phyloP scores from a whole-genome alignment of 1,140 invertebrate species.

The Cydia strobilella region DNA sequence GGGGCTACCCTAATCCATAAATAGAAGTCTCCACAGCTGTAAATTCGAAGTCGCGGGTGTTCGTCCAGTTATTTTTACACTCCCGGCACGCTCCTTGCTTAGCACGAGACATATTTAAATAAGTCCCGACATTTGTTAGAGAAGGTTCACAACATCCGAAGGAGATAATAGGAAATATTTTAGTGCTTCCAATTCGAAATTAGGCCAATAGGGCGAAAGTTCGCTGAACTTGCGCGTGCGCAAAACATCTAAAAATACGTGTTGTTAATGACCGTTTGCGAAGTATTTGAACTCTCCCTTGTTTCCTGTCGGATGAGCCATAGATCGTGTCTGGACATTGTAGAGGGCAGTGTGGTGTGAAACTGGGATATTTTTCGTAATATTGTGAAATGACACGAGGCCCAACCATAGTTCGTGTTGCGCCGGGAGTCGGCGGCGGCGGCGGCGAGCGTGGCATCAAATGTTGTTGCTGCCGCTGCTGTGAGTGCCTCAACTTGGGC shows the following conservation, averaged over 20 bases:
- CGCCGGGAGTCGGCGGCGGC: conserved; percentile 54
- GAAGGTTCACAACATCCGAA: conserved; percentile 41
- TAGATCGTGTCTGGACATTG: conserved; percentile 24
- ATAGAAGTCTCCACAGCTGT: conserved; percentile 16
- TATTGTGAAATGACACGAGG: conserved; percentile 63
- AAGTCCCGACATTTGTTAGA: conserved; percentile 40
- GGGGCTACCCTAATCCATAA: conserved; percentile 14
- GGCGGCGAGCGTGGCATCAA: conserved; percentile 79
- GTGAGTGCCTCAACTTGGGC: conserved; percentile 88
- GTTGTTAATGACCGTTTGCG: conserved; percentile 64
- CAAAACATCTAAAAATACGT: conserved; percentile 72
- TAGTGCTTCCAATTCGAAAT: conserved; percentile 17
- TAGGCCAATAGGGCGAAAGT: conserved; percentile 47
- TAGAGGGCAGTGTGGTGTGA: conserved; percentile 14
- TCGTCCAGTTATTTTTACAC: conserved; percentile 61
- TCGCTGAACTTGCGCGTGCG: conserved; percentile 61
- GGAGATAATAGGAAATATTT: neutral
- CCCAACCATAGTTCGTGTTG: conserved; percentile 69
- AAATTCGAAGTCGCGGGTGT: conserved; percentile 44
- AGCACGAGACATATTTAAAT: conserved; percentile 55
- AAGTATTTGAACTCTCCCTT: conserved; percentile 55
- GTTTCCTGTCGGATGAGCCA: conserved; percentile 55
- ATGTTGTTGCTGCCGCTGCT: conserved; percentile 87
- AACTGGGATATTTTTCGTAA: conserved; percentile 33
- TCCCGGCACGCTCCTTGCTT: conserved; percentile 39